Evolutionary conservation across 2,113 vertebrate species (phyloP).

Genomic region (Cottus gobio): DNA sequence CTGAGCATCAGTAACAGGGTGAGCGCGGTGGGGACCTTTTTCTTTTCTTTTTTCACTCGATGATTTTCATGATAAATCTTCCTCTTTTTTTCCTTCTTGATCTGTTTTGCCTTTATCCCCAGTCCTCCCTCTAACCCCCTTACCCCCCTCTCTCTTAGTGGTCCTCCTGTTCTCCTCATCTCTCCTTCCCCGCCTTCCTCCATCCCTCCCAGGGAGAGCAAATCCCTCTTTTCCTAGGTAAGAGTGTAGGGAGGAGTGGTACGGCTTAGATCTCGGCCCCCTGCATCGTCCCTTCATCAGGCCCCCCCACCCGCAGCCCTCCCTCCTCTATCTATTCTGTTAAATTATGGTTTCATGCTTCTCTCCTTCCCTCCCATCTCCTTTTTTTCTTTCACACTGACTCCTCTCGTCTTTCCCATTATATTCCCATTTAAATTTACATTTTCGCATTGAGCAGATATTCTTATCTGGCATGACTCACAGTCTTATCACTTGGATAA

Average conservation of each 20-base stretch:
- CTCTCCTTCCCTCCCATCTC: neutral
- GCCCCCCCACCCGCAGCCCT: constrained; percentile 70
- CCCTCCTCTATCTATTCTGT: constrained; percentile 60
- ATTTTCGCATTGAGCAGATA: constrained; percentile 50
- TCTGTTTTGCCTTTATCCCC: constrained; percentile 68
- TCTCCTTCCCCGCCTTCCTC: constrained; percentile 63
- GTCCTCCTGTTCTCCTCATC: constrained; percentile 70
- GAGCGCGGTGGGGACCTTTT: constrained; percentile 11
- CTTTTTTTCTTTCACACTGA: constrained; percentile 8
- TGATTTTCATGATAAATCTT: constrained; percentile 68
- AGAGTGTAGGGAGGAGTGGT: constrained; percentile 79
- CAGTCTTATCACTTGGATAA: constrained; percentile 8
- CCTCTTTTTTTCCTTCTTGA: constrained; percentile 62
- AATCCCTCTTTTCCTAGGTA: constrained; percentile 84
- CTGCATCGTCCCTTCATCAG: constrained; percentile 74
- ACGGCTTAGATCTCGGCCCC: constrained; percentile 80
- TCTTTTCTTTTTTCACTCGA: constrained; percentile 7
- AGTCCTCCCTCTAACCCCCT: constrained; percentile 19
- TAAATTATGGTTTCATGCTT: constrained; percentile 65
- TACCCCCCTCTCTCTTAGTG: constrained; percentile 51
- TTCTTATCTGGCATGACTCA: constrained; percentile 42
- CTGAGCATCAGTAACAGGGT: constrained; percentile 43
- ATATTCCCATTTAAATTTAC: constrained; percentile 55
- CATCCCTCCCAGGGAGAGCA: constrained; percentile 78
- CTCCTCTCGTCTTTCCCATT: constrained; percentile 52